Percentiles rank a stretch among this genome's conserved stretches.
Conservation (phyloP, 2,888 invertebrate species). For the Anoplius nigerrimus region DNA sequence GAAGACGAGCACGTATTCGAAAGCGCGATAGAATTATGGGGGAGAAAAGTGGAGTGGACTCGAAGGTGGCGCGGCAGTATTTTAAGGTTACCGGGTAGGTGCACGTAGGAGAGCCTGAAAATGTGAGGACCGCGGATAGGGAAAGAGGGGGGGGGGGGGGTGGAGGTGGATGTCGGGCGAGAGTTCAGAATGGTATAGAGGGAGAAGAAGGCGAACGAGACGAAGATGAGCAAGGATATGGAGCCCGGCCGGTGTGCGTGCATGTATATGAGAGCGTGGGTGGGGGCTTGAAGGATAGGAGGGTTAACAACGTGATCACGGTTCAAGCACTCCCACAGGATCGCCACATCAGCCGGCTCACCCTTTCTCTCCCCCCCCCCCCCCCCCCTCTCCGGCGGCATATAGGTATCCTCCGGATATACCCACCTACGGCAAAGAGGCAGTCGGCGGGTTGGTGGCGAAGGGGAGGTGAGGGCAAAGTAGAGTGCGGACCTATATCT, state of each 20-base stretch:
- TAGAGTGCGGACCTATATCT: too few relatives aligned
- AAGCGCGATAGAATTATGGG: conserved; percentile 4
- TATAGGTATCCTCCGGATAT: conserved; percentile 10
- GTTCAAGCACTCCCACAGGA: conserved; percentile 65
- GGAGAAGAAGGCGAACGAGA: conserved; percentile 9
- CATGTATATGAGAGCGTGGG: conserved; percentile 21
- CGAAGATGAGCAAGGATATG: conserved; percentile 23
- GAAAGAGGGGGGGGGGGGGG: too few relatives aligned
- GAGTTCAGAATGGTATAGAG: not conserved
- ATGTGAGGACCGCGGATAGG: not conserved
- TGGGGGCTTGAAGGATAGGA: conserved; percentile 33
- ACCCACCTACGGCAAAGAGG: not conserved
- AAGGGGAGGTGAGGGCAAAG: too few relatives aligned
- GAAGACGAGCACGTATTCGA: not conserved
- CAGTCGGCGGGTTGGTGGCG: too few relatives aligned
- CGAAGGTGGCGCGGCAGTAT: not conserved
- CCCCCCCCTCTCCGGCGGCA: conserved; percentile 8
- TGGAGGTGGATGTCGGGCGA: not conserved
- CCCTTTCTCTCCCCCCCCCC: conserved; percentile 27
- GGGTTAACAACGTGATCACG: conserved; percentile 66
- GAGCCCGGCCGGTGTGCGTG: not conserved
- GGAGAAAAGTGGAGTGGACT: conserved; percentile 1
- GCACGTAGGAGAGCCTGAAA: not conserved
- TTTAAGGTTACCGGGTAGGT: conserved; percentile 10
- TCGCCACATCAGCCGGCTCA: conserved; percentile 54